Conservation (phyloP, 1,140 invertebrate genomes). For the Leptopilina boulardi region DNA sequence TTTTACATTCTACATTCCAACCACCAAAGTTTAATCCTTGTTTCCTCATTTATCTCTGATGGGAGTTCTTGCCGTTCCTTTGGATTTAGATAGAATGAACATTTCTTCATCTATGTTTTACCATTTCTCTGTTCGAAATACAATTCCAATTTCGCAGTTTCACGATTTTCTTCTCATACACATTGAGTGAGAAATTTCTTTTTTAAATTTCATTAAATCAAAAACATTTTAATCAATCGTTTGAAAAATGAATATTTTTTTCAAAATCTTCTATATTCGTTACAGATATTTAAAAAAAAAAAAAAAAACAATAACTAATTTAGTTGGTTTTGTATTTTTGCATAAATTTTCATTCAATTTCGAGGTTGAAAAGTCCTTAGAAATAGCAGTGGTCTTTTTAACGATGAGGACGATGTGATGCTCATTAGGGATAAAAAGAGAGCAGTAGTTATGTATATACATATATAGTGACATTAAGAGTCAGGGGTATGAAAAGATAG, state of each 20-base stretch:
- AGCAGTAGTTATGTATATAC: conserved; percentile 1
- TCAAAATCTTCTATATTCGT: too few species aligned
- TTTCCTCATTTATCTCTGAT: conserved; percentile 38
- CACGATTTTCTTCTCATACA: conserved; percentile 11
- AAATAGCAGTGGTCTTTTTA: not conserved
- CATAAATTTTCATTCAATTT: not conserved
- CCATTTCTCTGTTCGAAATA: not conserved
- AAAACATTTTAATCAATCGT: not conserved
- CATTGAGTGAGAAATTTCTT: not conserved
- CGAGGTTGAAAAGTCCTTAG: not conserved
- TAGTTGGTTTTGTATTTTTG: not conserved
- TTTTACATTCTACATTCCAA: conserved; percentile 52
- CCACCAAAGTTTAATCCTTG: conserved; percentile 40
- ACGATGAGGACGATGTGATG: not conserved
- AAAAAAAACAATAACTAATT: not conserved
- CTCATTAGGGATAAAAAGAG: conserved; percentile 19
- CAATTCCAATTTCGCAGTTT: conserved; percentile 27
- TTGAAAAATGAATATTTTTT: not conserved
- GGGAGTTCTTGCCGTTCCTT: conserved; percentile 2
- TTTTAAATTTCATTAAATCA: not conserved
- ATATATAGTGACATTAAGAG: not conserved
- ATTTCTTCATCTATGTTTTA: conserved; percentile 6
- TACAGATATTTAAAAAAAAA: too few species aligned
- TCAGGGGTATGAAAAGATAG: not conserved
- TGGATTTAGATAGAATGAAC: not conserved